Evolutionary conservation across 2,797 vertebrate genomes (phyloP), one percentile per base, ranked within the genome.

Genomic region (Syngnathus rostellatus): DNA sequence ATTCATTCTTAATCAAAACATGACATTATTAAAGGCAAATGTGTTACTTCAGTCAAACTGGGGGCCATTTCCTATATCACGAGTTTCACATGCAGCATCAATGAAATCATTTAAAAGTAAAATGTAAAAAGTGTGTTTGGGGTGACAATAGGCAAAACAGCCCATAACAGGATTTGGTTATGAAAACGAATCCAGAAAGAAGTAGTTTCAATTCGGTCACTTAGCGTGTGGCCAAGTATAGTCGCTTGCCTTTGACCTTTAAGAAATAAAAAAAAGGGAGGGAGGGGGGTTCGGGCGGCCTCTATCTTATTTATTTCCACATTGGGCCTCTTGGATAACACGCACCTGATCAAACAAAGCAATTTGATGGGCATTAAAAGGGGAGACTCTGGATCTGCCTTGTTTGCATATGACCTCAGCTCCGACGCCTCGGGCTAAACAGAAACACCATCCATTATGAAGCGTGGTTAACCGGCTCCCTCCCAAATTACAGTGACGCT

Each of bases 401-500:
- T 85, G 86, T 89, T 90, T 89, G 87, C 85, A 86, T 87, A 86
- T 85, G 84, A 88, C 87, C 85, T 84, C 82, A 87, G 85, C 79
- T 85, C 83, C 86, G 83, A 87, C 83, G 84, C 88, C 85, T 87
- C 72, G 78, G 84, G 88, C 87, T 86, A 82, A 87, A 89, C 83
- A 88, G 86, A 88, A 89, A 88, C 87, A 88, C 86, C 85, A 86
- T 87, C 85, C 87, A 89, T 89, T 88, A 88, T 86, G 84, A 89
- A 81, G 81, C 78, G 85, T 71, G 86, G 87, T 90, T 86, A 88
- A 87, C 88, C 87, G 87, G 81, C 87, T 79, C 83, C 78, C 86
- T 88, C 83, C 85, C 80, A 88, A 88, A 90, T 87, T 87, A 87
- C 85, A 89, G 87, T 85, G 80, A 89, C 83, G 87, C 81, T 68